phyloP scores from a whole-genome alignment of 2,797 vertebrate genomes.

The Rhabdomys pumilio region DNA sequence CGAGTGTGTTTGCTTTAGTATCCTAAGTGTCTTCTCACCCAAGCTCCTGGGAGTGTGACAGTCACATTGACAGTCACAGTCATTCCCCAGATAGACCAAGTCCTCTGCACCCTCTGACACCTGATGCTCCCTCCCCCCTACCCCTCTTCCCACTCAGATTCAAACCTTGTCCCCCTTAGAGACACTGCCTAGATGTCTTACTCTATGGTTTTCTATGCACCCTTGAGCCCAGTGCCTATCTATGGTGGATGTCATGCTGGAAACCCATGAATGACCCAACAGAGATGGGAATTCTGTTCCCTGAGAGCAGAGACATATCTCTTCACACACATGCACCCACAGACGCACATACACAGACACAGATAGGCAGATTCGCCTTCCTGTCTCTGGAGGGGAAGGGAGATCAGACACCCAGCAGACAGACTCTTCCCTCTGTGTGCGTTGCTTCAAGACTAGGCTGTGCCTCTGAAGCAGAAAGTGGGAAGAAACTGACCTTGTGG shows the following conservation, averaged over 20 bases:
- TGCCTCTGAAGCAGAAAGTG: neutral
- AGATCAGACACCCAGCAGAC: neutral
- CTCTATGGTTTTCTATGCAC: neutral
- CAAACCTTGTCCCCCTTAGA: neutral
- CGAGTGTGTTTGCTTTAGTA: neutral
- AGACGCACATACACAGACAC: too few species aligned
- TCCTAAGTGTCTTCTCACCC: neutral
- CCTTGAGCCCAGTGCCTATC: accelerated
- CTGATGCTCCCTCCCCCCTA: neutral
- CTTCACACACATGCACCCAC: neutral
- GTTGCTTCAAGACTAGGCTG: neutral
- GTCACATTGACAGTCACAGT: neutral
- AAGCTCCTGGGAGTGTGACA: neutral
- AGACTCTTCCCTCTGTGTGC: too few species aligned
- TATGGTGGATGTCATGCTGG: accelerated
- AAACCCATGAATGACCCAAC: neutral
- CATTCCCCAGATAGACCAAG: neutral
- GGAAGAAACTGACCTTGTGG: slow-evolving; percentile 20
- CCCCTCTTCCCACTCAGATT: neutral
- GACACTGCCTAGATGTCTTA: neutral
- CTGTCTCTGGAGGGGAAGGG: neutral
- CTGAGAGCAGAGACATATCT: neutral
- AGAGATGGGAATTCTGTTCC: neutral
- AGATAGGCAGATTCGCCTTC: neutral
- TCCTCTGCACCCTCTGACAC: neutral